phyloP scores from a whole-genome alignment of 2,888 invertebrate species.

The Meteorus cinctellus region DNA sequence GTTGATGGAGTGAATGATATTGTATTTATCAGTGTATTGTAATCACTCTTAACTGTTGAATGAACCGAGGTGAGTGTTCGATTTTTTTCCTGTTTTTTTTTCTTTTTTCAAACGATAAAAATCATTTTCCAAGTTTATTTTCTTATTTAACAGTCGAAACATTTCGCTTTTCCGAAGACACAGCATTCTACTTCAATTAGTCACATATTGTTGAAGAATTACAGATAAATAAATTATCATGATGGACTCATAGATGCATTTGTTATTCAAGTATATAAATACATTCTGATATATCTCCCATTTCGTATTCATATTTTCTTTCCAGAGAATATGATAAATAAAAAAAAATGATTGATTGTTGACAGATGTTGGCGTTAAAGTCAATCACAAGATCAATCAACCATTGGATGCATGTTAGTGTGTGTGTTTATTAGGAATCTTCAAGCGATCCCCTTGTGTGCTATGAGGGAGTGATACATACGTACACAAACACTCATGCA shows the following conservation, averaged over 20 bases:
- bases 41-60: conserved; percentile 26
- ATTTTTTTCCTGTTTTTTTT: neutral
- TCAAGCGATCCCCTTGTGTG: neutral
- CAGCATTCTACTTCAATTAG: conserved; percentile 2
- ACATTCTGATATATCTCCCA: no score
- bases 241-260: neutral
- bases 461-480: conserved; percentile 15
- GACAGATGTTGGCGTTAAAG: neutral
- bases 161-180: neutral
- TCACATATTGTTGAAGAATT: neutral
- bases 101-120: neutral
- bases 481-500: neutral
- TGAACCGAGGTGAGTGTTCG: conserved; percentile 22
- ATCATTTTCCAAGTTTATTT: neutral
- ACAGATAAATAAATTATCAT: conserved; percentile 23
- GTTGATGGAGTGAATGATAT: conserved; percentile 28
- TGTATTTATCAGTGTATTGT: conserved; percentile 27
- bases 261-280: no score
- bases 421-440: conserved; percentile 19
- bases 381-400: neutral
- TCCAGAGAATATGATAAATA: neutral
- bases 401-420: neutral
- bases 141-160: neutral
- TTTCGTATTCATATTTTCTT: no score
- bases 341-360: neutral